Conservation (phyloP, 2,797 vertebrate genomes). For the Acanthiza pusilla region DNA sequence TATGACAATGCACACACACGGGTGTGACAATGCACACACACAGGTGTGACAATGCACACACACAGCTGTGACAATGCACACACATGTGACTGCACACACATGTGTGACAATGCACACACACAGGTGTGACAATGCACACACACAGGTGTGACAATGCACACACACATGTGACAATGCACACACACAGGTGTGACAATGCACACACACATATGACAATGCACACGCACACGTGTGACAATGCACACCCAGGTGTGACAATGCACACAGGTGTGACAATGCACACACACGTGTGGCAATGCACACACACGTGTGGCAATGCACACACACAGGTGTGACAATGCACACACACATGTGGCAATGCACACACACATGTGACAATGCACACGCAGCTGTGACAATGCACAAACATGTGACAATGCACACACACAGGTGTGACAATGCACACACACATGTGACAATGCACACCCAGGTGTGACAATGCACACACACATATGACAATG, state of each 20-base stretch:
- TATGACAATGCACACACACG: too few relatives aligned
- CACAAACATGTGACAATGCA: neutral
- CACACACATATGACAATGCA: neutral
- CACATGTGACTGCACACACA: accelerated
- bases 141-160: neutral
- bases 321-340: too few relatives aligned
- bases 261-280: neutral
- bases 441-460: neutral
- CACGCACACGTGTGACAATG: neutral
- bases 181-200: neutral
- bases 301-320: too few relatives aligned
- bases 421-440: neutral
- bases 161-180: neutral
- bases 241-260: neutral
- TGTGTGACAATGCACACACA: too few relatives aligned
- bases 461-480: too few relatives aligned
- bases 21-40: neutral
- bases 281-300: too few relatives aligned
- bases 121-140: too few relatives aligned
- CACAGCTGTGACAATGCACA: neutral
- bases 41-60: neutral
- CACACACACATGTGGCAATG: too few relatives aligned
- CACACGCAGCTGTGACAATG: too few relatives aligned
- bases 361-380: too few relatives aligned
- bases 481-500: neutral